phyloP scores from a whole-genome alignment of 2,888 invertebrate genomes.

The Sinotaia quadrata region DNA sequence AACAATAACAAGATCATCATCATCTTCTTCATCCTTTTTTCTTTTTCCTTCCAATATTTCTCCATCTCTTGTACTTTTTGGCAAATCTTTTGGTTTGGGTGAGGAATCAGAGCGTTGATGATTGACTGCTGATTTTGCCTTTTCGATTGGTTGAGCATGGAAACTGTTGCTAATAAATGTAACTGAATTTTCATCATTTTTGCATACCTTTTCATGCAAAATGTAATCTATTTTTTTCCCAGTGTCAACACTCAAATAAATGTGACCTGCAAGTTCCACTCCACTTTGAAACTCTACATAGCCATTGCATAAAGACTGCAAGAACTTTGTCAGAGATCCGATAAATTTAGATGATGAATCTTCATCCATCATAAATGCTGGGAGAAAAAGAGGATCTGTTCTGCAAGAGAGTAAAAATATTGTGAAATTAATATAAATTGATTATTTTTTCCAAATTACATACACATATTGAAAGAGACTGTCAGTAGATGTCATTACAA shows the following conservation, averaged over 20 bases:
- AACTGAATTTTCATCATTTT: constrained; percentile 40
- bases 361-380: constrained; percentile 36
- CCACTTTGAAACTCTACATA: constrained; percentile 41
- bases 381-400: too few relatives aligned
- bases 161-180: constrained; percentile 43
- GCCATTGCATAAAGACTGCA: constrained; percentile 42
- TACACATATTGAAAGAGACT: too few relatives aligned
- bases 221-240: constrained; percentile 41
- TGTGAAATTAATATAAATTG: too few relatives aligned
- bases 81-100: background rate
- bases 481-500: too few relatives aligned
- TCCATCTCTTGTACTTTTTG: background rate
- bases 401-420: too few relatives aligned
- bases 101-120: background rate
- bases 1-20: constrained; percentile 35
- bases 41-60: background rate
- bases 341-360: constrained; percentile 41
- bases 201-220: constrained; percentile 41
- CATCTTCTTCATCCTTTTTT: constrained; percentile 20
- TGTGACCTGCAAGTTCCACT: constrained; percentile 40
- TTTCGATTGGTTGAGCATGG: constrained; percentile 39
- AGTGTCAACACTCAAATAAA: constrained; percentile 42
- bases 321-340: constrained; percentile 37
- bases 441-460: too few relatives aligned
- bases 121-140: constrained; percentile 17